Conservation (phyloP, 1,140 invertebrate species). For the Drosophila pallidifrons region DNA sequence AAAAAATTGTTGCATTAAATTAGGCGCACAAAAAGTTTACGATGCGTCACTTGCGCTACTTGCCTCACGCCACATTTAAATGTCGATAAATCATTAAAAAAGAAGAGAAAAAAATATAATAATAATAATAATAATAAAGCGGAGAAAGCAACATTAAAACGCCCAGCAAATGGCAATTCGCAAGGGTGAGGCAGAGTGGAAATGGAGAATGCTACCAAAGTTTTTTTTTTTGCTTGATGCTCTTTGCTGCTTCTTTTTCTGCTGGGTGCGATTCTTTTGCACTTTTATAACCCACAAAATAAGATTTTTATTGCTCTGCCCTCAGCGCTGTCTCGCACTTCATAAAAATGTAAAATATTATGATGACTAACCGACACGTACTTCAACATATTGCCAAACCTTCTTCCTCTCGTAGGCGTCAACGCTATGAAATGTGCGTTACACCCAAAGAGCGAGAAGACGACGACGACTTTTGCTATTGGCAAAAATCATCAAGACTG, state of each 20-base stretch:
- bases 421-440: slow-evolving; percentile 38
- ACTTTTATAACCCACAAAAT: slow-evolving; percentile 80
- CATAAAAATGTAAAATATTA: slow-evolving; percentile 84
- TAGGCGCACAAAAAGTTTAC: slow-evolving; percentile 75
- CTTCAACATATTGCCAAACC: slow-evolving; percentile 54
- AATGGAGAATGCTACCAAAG: slow-evolving; percentile 61
- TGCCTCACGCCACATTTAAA: slow-evolving; percentile 66
- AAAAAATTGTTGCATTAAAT: slow-evolving; percentile 82
- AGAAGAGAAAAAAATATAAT: slow-evolving; percentile 38
- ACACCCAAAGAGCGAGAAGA: neutral
- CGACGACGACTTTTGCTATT: slow-evolving; percentile 31
- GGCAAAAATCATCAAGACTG: slow-evolving; percentile 50
- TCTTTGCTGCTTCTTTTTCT: slow-evolving; percentile 26
- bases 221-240: slow-evolving; percentile 6
- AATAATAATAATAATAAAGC: slow-evolving; percentile 49
- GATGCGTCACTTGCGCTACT: slow-evolving; percentile 61
- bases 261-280: slow-evolving; percentile 38
- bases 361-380: slow-evolving; percentile 74
- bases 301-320: slow-evolving; percentile 78
- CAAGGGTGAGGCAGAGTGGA: slow-evolving; percentile 25
- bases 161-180: slow-evolving; percentile 35
- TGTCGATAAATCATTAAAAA: slow-evolving; percentile 81
- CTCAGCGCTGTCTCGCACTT: slow-evolving; percentile 70
- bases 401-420: neutral
- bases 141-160: slow-evolving; percentile 39